Percentiles rank a stretch among this genome's conserved stretches.
Evolutionary conservation across 2,797 vertebrate species (phyloP).

Genomic region (Kryptopterus vitreolus): DNA sequence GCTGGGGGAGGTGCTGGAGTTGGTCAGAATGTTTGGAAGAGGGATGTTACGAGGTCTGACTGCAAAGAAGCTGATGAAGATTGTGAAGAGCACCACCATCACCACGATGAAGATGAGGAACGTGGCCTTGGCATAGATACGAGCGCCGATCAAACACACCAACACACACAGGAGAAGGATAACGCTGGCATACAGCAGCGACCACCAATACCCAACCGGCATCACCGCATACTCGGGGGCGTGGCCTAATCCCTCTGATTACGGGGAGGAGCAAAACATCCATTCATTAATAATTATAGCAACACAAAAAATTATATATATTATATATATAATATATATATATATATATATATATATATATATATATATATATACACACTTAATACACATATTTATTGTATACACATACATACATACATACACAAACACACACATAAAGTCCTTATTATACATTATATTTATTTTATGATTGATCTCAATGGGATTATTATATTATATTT

Average conservation of each 20-base stretch:
- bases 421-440: too few species aligned
- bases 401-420: too few species aligned
- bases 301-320: too few species aligned
- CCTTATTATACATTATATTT: too few species aligned
- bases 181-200: constrained; percentile 79
- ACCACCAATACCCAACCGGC: constrained; percentile 85
- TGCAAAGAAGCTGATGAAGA: constrained; percentile 86
- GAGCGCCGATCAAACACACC: constrained; percentile 85
- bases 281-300: too few species aligned
- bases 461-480: too few species aligned
- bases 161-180: constrained; percentile 82
- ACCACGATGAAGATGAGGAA: constrained; percentile 90
- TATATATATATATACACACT: too few species aligned
- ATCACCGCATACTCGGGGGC: constrained; percentile 66
- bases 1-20: constrained; percentile 56
- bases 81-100: constrained; percentile 75
- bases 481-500: too few species aligned
- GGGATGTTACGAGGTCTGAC: constrained; percentile 64
- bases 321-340: too few species aligned
- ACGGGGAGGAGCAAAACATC: neutral
- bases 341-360: too few species aligned
- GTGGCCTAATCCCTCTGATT: constrained; percentile 52
- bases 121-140: constrained; percentile 88
- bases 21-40: constrained; percentile 60
- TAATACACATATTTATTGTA: too few species aligned